Evolutionary conservation across 1,140 invertebrate genomes (phyloP), one percentile per base, ranked within the genome.

Genomic region (Platorchestia sp.): DNA sequence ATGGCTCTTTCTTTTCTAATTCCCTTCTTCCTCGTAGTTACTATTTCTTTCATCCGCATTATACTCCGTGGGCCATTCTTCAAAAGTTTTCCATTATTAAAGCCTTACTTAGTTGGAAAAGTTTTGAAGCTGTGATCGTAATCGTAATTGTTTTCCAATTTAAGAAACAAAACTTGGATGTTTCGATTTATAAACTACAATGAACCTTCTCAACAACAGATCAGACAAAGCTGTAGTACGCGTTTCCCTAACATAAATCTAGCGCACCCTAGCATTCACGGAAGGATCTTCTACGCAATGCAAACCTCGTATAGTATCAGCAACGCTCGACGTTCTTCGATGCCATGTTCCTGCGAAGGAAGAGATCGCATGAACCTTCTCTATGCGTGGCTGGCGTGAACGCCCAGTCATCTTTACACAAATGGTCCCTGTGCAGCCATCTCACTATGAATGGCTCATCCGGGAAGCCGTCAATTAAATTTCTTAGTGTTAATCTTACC

Each of bases 401-500:
- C 59, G 59, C 59, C 59, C 59, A 75, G 59, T 75, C 59, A 36
- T 75, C 59, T 1, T 27, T 75, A 75, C 59, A 75, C 36, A 75
- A 75, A 36, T 22, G 59, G 59, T 75, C 59, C 59, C 59, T 75
- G 59, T 75, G 59, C 59, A 75, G 87, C 87, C 43, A 44, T 89
- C 87, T 89, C 87, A 42, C 6, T 89, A 41, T 89, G 43, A 43
- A 89, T 44, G n/a, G 41, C 41, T 89, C 87, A 89, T 89, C 59
- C 59, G 27, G 87, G 6, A 36, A 42, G 41, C 43, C 43, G 87
- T 45, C 91, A 93, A 47, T 93, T 93, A 47, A 93, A 93, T 93
- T 93, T 93, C 45, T 44, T 45, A 45, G 91, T 44, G 91, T 93
- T 93, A 93, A 93, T 93, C 91, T 45, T 40, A 93, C 43, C 16